Percentiles rank a stretch among this genome's conserved stretches.
These are phyloP conservation scores for Barnardius zonarius DNA, from an alignment of 2,113 vertebrate genomes.

Conservation along the genomic window DNA sequence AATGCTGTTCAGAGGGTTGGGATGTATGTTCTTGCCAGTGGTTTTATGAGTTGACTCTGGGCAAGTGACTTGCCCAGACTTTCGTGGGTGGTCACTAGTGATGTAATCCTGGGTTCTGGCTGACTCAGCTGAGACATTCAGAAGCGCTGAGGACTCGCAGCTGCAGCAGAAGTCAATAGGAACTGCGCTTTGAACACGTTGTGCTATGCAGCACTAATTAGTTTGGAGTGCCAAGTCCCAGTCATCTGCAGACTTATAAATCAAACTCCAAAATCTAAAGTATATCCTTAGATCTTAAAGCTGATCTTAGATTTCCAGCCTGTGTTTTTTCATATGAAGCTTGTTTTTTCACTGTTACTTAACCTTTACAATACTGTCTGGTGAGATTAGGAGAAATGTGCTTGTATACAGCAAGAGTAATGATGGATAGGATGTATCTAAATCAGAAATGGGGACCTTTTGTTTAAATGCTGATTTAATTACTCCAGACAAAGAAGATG, in stretches of 20 bases:
- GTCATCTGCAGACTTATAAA: background rate
- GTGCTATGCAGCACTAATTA: background rate
- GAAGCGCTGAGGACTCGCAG: constrained; percentile 24
- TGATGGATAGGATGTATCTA: background rate
- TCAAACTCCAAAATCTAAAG: background rate
- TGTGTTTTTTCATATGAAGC: background rate
- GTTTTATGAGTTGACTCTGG: constrained; percentile 5
- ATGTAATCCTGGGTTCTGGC: background rate
- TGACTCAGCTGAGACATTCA: constrained; percentile 11
- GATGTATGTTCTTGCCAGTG: background rate
- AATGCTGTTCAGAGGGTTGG: background rate
- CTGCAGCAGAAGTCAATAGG: constrained; percentile 30
- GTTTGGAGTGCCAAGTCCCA: background rate
- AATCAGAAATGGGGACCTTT: background rate
- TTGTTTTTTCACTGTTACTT: background rate
- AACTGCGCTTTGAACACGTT: background rate
- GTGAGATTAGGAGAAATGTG: background rate
- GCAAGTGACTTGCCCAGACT: background rate
- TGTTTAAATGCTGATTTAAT: background rate
- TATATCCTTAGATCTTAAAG: background rate
- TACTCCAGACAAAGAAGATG: background rate
- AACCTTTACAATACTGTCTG: background rate
- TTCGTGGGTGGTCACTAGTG: constrained; percentile 40
- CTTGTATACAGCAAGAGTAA: background rate
- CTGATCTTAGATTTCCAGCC: background rate